Evolutionary conservation across 2,113 vertebrate species (phyloP).

Genomic region (Microcebus jonahi): DNA sequence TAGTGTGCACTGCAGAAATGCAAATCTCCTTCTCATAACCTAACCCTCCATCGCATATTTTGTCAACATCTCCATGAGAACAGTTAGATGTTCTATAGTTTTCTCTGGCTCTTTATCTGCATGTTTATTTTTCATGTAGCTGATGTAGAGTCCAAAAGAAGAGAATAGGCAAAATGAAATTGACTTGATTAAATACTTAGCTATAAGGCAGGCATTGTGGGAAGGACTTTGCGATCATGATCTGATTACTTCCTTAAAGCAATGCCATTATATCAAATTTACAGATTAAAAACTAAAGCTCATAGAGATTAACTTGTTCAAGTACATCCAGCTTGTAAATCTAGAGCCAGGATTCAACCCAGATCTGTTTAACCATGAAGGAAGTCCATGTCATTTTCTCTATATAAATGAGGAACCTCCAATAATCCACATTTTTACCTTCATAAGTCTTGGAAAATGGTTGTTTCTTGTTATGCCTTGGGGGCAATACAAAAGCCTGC

Average conservation of each 20-base stretch:
- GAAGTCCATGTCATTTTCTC: background rate
- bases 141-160: constrained; percentile 11
- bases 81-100: background rate
- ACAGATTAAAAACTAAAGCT: constrained; percentile 2
- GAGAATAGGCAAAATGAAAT: background rate
- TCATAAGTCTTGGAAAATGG: constrained; percentile 6
- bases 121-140: background rate
- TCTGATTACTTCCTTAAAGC: constrained; percentile 26
- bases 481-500: constrained; percentile 31
- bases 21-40: rapidly evolving
- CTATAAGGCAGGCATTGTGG: background rate
- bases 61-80: background rate
- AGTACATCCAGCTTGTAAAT: background rate
- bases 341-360: background rate
- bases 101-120: background rate
- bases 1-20: background rate
- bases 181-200: constrained; percentile 7
- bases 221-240: background rate
- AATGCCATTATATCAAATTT: background rate
- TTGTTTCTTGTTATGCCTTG: constrained; percentile 28
- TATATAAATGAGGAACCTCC: constrained; percentile 16
- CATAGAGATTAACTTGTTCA: background rate
- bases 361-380: background rate
- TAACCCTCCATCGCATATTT: background rate
- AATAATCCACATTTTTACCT: constrained; percentile 42